Conservation (phyloP, 2,888 invertebrate genomes). For the Orthosia incerta region DNA sequence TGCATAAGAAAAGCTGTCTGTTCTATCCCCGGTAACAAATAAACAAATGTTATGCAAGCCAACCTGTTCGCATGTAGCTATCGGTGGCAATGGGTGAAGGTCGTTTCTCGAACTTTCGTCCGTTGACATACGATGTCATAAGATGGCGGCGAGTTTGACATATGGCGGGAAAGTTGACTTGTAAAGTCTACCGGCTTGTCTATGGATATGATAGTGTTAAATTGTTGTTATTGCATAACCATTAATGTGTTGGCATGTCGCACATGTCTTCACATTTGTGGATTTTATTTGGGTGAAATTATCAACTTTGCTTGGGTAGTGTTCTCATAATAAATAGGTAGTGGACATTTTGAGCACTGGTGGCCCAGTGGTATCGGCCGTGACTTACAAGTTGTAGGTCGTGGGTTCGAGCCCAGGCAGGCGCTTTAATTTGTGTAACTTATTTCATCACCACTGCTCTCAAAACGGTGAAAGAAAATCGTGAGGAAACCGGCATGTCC, state of each 20-base stretch:
- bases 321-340: too few relatives aligned
- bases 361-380: too few relatives aligned
- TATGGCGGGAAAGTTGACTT: constrained; percentile 52
- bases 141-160: constrained; percentile 50
- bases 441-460: too few relatives aligned
- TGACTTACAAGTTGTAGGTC: too few relatives aligned
- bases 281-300: background rate
- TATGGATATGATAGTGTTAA: constrained; percentile 2
- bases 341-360: too few relatives aligned
- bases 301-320: background rate
- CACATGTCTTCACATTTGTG: too few relatives aligned
- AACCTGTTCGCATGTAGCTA: constrained; percentile 71
- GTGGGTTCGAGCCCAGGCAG: too few relatives aligned
- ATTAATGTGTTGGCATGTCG: too few relatives aligned
- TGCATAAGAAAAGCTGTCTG: background rate
- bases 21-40: constrained; percentile 66
- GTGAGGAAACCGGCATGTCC: too few relatives aligned
- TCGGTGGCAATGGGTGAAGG: constrained; percentile 84
- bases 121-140: constrained; percentile 53
- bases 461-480: too few relatives aligned
- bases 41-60: constrained; percentile 82
- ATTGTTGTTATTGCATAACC: background rate
- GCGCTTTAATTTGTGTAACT: too few relatives aligned
- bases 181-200: constrained; percentile 23
- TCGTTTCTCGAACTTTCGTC: constrained; percentile 81